Conservation (phyloP, 2,797 vertebrate species). For the Gymnodraco acuticeps region DNA sequence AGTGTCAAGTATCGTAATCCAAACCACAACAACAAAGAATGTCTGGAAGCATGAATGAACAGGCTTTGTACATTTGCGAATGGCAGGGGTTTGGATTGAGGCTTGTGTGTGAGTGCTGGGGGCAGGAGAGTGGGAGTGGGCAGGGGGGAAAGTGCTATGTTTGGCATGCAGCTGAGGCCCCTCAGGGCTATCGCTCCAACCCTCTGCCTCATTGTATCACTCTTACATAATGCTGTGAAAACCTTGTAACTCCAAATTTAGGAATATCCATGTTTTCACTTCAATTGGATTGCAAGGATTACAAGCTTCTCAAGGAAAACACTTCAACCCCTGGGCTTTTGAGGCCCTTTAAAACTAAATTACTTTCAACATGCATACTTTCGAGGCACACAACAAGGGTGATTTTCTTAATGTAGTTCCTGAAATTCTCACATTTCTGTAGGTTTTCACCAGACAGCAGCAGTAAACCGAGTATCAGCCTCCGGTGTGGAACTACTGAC, state of each 20-base stretch:
- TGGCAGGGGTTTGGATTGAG: conserved; percentile 25
- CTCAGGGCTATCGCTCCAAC: conserved; percentile 36
- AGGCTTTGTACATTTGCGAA: conserved; percentile 14
- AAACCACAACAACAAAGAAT: conserved; percentile 11
- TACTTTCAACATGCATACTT: neutral
- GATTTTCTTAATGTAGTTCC: neutral
- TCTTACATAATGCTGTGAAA: conserved; percentile 54
- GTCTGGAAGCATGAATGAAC: conserved; percentile 20
- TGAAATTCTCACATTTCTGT: conserved; percentile 5
- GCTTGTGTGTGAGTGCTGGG: conserved; percentile 37
- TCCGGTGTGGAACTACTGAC: conserved; percentile 20
- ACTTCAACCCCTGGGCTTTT: neutral
- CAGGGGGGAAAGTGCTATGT: conserved; percentile 64
- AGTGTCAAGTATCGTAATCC: conserved; percentile 19
- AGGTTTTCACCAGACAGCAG: conserved; percentile 15
- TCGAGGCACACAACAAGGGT: neutral
- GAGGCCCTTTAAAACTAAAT: conserved; percentile 4
- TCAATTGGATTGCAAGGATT: conserved; percentile 7
- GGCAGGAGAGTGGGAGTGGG: conserved; percentile 38
- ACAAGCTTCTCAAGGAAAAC: conserved; percentile 2
- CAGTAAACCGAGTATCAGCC: conserved; percentile 21
- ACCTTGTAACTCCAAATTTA: conserved; percentile 26
- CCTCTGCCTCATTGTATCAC: conserved; percentile 33
- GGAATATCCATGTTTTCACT: conserved; percentile 24
- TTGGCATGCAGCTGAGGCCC: conserved; percentile 73